Base-by-base conservation (phyloP, 2,113 vertebrate genomes). In the Syngnathoides biaculeatus region DNA sequence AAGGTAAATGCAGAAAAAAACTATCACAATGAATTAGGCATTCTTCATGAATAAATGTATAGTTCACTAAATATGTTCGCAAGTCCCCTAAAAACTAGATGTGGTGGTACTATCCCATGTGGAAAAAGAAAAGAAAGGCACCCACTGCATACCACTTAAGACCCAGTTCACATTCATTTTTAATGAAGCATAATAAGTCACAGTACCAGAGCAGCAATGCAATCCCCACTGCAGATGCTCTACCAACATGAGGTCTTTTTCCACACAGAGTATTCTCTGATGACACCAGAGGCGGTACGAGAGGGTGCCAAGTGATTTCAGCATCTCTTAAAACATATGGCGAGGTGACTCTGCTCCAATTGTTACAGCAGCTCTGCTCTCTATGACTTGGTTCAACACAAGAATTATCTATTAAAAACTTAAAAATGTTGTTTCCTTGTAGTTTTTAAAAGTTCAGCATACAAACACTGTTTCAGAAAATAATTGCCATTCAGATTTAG, bases 161-260 rank as follows among this genome's bases (percentile, higher is more conserved):
- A 86, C 73, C 70, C 78, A 52, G 65, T 67, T 79, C 75, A 65
- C 86, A 91, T 90, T 84, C 68, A 90, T 88, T 89, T 88, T 91
- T 90, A 89, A 91, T 86, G 80, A 86, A 55, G 69, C 78, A 69
- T 90, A 86, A 91, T 89, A 91, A 87, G 82, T 86, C 84, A 78
- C 69, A 78, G 78, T 67, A 69, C 48, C 71, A 66, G 77, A 77
- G 79, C 74, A 86, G 81, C 79, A 85, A 86, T 65, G 83, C 74
- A 85, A 84, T 85, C 74, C 57, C 48, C 71, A 74, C 69, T 69
- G 73, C 76, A 78, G 79, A 77, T 78, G 74, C 82, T 89, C 80
- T 67, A 78, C 81, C 79, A 83, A 74, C 71, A 68, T 56, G 3
- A 13, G 64, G 69, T 68, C 60, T 60, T 83, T 73, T 77, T 75